Conservation (phyloP, 2,888 invertebrate species). For the Hemistola chrysoprasaria region DNA sequence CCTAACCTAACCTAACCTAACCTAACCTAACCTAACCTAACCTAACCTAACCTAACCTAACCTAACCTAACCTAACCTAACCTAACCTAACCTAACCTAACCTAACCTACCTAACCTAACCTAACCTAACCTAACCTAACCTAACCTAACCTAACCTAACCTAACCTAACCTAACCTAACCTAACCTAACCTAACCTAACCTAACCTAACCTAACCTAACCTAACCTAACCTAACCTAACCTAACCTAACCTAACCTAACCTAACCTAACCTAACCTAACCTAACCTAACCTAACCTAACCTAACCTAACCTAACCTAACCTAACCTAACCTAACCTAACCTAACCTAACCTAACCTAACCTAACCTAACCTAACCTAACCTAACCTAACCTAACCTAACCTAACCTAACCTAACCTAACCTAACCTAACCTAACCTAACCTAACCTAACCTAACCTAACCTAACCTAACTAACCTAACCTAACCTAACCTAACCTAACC, state of each 20-base stretch:
- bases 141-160: constrained; percentile 3
- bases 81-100: constrained; percentile 12
- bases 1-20: constrained; percentile 7
- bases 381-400: constrained; percentile 6
- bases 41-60: constrained; percentile 11
- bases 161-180: constrained; percentile 22
- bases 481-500: constrained; percentile 8
- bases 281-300: constrained; percentile 18
- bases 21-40: constrained; percentile 9
- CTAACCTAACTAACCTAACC: constrained; percentile 9
- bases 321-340: constrained; percentile 25
- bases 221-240: constrained; percentile 20
- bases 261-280: constrained; percentile 16
- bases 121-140: neutral
- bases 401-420: constrained; percentile 12
- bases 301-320: constrained; percentile 19
- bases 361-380: constrained; percentile 19
- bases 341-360: constrained; percentile 19
- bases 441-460: constrained; percentile 6
- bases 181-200: neutral
- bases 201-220: neutral
- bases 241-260: constrained; percentile 15
- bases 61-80: constrained; percentile 11
- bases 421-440: constrained; percentile 15
- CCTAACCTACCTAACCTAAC: constrained; percentile 2